Base-by-base conservation (phyloP, 1,140 invertebrate species). In the Dolichoris vasculosae region DNA sequence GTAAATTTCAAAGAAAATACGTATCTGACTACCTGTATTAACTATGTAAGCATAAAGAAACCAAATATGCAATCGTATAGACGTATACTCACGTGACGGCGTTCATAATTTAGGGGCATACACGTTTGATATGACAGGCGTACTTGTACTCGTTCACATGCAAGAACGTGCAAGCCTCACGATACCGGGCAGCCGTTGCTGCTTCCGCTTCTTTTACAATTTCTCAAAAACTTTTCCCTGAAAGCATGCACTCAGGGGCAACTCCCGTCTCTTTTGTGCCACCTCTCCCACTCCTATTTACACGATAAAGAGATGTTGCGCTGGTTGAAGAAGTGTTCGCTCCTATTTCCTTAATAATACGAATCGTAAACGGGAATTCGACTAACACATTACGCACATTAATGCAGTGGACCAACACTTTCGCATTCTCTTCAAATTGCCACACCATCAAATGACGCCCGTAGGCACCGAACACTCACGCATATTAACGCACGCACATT, bases 31-130 rank as follows among this genome's bases (percentile, higher is more conserved):
- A 69, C 32, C 30, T 69, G 32, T 32, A 17, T 7, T 7, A 4
- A 23, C 13, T 9, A 71, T 17, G 11, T 15, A 40, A 7, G 32
- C 9, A 71, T 23, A 71, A 46, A 23, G 71, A 26, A 9, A 59
- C 13, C 23, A 26, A 26, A 6, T 23, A 2, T 26, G 6, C 26
- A 48, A 46, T 20, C 2, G 11, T 15, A 26, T 17, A 40, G 15
- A 73, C 38, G 2, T n/a, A 38, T 90, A 90, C 89, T 90, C 88
- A 90, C 89, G 82, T 88, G 69, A 69, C 20, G 86, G 75, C 75
- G 88, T 84, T 90, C 89, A 90, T 90, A 90, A 88, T 89, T 88
- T 87, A 86, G 75, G 78, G 43, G 73, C 88, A 88, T 89, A 76
- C 76, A 83, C 83, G 35, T 35, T 63, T 26, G 32, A 0, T 85